Base-by-base conservation (phyloP, 35 echinoderm and acorn worm species). In the Patiria miniata region DNA sequence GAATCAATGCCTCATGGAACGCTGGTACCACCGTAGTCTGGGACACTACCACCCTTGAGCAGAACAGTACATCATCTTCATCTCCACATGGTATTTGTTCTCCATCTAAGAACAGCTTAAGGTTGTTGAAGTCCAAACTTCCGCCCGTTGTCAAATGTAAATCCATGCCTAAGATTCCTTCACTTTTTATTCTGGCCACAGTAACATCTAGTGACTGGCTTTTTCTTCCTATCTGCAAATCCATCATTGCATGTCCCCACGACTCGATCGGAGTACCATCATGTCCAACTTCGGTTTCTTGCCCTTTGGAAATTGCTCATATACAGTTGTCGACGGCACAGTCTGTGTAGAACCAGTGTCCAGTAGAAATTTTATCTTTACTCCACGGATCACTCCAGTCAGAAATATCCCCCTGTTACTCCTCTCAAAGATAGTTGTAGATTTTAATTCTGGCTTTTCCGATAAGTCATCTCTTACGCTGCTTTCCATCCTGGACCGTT, bases 151-250 rank as follows among this genome's bases (percentile, higher is more conserved):
- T 9, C 32, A 61, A 8, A 8, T 68, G 22, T 8, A 85, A 85
- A 68, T 85, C 83, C 83, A 85, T 68, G 0, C 83, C 83, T 4
- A 85, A 7, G n/a, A 85, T 85, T 68, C 83, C 83, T 18, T 85
- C 83, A 84, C 44, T 58, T n/a, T 37, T 39, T 1, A 78, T 78
- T 10, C 36, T 34, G 38, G 76, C 76, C 0, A 78, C 76, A 19
- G 38, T 39, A 4, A 39, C 9, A 39, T 78, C 76, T 21, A 80
- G 38, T 40, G 37, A 4, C 19, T 80, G 36, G 22, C 19, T 51
- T 7, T 1, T 80, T 8, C 26, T 80, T 8, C 78, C 78, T 23
- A 80, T 23, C n/a, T 21, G 37, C 8, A 80, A 16, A 39, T 44
- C 38, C 23, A 80, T 29, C 19, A 23, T 23, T 0, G 9, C 28